phyloP scores from a whole-genome alignment of 2,888 invertebrate species.

The Arrhopalites spinosus region DNA sequence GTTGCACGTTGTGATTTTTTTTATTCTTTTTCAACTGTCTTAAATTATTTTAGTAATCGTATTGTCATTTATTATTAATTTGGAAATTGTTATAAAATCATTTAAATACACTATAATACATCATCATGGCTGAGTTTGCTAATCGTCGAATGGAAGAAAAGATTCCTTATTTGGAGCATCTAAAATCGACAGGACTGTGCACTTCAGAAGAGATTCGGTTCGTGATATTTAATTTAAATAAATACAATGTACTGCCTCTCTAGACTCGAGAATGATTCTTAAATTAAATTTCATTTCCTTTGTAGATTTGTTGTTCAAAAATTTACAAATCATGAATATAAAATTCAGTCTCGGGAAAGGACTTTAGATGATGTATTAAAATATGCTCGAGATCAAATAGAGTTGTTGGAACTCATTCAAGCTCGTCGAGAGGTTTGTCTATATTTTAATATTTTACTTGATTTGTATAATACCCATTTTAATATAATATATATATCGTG shows the following conservation, averaged over 20 bases:
- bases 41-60: background rate
- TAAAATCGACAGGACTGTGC: conserved; percentile 28
- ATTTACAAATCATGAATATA: conserved; percentile 30
- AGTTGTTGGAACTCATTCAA: conserved; percentile 16
- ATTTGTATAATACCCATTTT: background rate
- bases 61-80: background rate
- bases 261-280: too few relatives aligned
- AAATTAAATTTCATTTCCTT: too few relatives aligned
- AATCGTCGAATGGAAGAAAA: conserved; percentile 37
- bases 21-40: too few relatives aligned
- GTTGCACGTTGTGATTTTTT: too few relatives aligned
- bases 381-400: conserved; percentile 35
- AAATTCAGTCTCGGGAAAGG: conserved; percentile 34
- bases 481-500: background rate
- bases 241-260: too few relatives aligned
- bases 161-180: conserved; percentile 33
- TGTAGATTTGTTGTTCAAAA: conserved; percentile 30
- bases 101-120: background rate
- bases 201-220: conserved; percentile 30
- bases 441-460: background rate
- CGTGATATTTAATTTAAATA: conserved; percentile 6
- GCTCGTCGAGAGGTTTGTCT: conserved; percentile 31
- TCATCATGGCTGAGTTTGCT: conserved; percentile 43
- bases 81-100: conserved; percentile 7
- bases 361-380: conserved; percentile 35